Base-by-base conservation (phyloP, 2,797 vertebrate genomes). In the Bradypodion pumilum region DNA sequence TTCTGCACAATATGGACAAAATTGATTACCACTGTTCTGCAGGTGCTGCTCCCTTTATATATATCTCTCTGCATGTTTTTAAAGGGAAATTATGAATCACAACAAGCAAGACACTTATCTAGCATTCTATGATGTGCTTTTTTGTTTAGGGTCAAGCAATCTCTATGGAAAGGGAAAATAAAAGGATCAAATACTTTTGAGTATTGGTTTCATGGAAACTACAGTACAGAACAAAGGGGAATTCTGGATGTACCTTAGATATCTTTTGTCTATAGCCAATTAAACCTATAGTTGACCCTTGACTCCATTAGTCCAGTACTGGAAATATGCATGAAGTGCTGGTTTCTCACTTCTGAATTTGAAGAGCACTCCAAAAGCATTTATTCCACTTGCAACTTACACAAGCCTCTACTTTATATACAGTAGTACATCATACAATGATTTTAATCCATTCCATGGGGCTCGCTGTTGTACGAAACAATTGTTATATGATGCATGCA, bases 221-320 rank as follows among this genome's bases (percentile, higher is more conserved):
- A 35, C 37, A 68, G n/a, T 81, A 81, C 10, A 60, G 52, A 56
- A 23, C 25, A 42, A 29, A 62, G 27, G 5, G 52, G 35, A 82
- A 74, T 37, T 19, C 46, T 40, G 21, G 35, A 25, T n/a, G 27
- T n/a, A 69, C 19, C 19, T 69, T 68, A 66, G 32, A 37, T 56
- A 27, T 27, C 3, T n/a, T n/a, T 27, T 79, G n/a, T 52, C n/a
- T 29, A 13, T n/a, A 76, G 13, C 32, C 35, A 77, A 42, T 62
- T 46, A 77, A 81, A 70, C 32, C n/a, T 49, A 23, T 37, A 62
- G 52, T 60, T 84, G 69, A 86, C 59, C n/a, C 63, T 40, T 70
- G 40, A 60, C 77, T 25, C 40, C 42, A 75, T 40, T 65, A 32
- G 12, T 37, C 68, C 23, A 73, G 42, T 78, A 27, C 15, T 35